Conservation (phyloP, 2,797 vertebrate genomes). For the Helarctos malayanus region DNA sequence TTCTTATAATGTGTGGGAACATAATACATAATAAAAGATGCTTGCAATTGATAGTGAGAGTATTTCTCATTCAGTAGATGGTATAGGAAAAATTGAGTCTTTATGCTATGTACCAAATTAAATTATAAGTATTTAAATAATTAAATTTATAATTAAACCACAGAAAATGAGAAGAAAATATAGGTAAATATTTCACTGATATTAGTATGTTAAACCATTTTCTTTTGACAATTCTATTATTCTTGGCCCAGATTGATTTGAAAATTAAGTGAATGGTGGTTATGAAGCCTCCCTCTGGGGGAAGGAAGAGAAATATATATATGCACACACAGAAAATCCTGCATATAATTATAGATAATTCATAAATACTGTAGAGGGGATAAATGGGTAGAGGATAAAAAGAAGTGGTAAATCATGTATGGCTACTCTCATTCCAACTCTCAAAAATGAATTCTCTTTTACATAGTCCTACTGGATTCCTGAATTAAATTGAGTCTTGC, state of each 20-base stretch:
- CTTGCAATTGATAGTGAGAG: not conserved
- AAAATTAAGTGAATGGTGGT: not conserved
- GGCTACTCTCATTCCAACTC: not conserved
- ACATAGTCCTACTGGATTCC: not conserved
- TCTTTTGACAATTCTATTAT: not conserved
- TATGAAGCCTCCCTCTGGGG: not conserved
- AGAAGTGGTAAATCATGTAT: not conserved
- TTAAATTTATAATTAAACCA: conserved; percentile 22
- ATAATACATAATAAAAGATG: not conserved
- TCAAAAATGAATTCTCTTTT: not conserved
- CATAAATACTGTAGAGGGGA: not conserved
- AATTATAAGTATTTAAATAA: not conserved
- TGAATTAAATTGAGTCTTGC: not conserved
- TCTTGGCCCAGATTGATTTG: not conserved
- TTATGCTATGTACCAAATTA: not conserved
- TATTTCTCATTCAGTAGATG: not conserved
- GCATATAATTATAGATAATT: not conserved
- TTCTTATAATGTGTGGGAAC: not conserved
- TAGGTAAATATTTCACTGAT: not conserved
- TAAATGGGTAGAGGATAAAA: not conserved
- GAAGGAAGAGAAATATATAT: not conserved
- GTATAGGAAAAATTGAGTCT: not conserved
- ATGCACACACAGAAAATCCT: not conserved
- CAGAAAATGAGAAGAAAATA: conserved; percentile 32
- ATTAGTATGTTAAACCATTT: not conserved